Percentiles rank a stretch among this genome's conserved stretches.
These are phyloP conservation scores for Arctocebus calabarensis DNA, from an alignment of 2,797 vertebrate genomes.

Conservation along the genomic window DNA sequence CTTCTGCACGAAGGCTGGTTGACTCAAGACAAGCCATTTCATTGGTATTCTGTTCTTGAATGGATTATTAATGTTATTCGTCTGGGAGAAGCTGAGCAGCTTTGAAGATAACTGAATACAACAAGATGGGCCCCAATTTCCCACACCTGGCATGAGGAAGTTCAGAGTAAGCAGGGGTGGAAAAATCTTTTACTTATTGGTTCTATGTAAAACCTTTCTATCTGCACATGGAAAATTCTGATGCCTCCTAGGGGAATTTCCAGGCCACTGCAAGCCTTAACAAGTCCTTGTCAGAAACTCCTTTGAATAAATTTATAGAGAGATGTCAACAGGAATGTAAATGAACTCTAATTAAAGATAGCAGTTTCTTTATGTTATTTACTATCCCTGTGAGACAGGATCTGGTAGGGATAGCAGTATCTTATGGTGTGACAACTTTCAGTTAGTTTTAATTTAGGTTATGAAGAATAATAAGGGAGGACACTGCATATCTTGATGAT, in stretches of 20 bases:
- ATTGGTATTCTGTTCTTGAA: not conserved
- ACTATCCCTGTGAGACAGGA: not conserved
- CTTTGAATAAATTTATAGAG: slow-evolving; percentile 17
- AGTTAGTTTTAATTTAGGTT: not conserved
- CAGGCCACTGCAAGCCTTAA: not conserved
- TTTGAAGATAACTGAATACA: not conserved
- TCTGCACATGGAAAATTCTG: not conserved
- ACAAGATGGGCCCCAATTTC: not conserved
- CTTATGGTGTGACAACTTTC: not conserved
- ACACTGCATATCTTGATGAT: not conserved
- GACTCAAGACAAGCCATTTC: not conserved
- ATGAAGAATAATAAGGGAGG: slow-evolving; percentile 19
- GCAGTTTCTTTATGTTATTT: not conserved
- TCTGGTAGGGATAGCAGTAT: not conserved
- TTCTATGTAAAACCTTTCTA: not conserved
- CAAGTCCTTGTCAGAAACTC: not conserved
- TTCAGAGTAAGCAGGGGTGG: not conserved
- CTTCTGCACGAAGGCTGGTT: not conserved
- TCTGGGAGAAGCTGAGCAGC: not conserved
- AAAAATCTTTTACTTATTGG: not conserved
- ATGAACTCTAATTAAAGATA: slow-evolving; percentile 20
- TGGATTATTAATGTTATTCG: not conserved
- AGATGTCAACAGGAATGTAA: slow-evolving; percentile 17
- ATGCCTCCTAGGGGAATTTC: slow-evolving; percentile 37
- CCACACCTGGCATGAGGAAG: not conserved